Conservation (phyloP, 2,888 invertebrate genomes). For the Creontiades dilutus region DNA sequence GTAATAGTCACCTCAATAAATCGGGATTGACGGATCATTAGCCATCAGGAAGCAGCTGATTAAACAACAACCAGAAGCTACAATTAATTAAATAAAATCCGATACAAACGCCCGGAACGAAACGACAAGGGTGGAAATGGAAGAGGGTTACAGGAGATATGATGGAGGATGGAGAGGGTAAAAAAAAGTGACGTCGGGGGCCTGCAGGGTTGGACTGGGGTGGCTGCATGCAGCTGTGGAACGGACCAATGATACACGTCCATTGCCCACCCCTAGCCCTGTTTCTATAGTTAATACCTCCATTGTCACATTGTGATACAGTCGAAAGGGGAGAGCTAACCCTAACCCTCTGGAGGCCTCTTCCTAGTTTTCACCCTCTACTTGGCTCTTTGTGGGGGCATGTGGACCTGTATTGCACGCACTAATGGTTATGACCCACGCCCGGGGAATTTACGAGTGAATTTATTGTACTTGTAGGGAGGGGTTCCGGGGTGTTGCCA, state of each 20-base stretch:
- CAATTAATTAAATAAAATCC: slow-evolving; percentile 59
- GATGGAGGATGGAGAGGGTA: neutral
- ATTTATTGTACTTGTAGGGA: neutral
- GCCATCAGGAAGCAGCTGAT: slow-evolving; percentile 51
- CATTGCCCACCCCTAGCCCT: slow-evolving; percentile 52
- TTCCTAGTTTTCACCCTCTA: slow-evolving; percentile 61
- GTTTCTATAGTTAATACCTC: slow-evolving; percentile 71
- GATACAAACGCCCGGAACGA: slow-evolving; percentile 51
- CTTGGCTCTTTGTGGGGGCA: slow-evolving; percentile 42
- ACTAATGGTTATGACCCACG: slow-evolving; percentile 32
- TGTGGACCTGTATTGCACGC: slow-evolving; percentile 57
- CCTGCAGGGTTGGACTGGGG: neutral
- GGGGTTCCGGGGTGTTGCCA: neutral
- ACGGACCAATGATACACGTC: slow-evolving; percentile 66
- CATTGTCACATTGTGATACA: slow-evolving; percentile 72
- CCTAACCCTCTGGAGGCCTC: slow-evolving; percentile 37
- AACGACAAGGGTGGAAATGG: slow-evolving; percentile 39
- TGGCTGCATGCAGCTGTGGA: slow-evolving; percentile 63
- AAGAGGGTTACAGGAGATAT: slow-evolving; percentile 14
- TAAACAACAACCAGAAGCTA: slow-evolving; percentile 64
- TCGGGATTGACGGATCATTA: slow-evolving; percentile 53
- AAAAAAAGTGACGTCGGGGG: slow-evolving; percentile 49
- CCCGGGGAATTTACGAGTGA: slow-evolving; percentile 10
- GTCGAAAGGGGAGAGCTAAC: slow-evolving; percentile 61
- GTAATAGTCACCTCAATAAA: slow-evolving; percentile 22